A percentile compares a stretch with the other conserved stretches of the same genome.
phyloP scores from a whole-genome alignment of 1,140 invertebrate species.

The Zaprionus lachaisei region DNA sequence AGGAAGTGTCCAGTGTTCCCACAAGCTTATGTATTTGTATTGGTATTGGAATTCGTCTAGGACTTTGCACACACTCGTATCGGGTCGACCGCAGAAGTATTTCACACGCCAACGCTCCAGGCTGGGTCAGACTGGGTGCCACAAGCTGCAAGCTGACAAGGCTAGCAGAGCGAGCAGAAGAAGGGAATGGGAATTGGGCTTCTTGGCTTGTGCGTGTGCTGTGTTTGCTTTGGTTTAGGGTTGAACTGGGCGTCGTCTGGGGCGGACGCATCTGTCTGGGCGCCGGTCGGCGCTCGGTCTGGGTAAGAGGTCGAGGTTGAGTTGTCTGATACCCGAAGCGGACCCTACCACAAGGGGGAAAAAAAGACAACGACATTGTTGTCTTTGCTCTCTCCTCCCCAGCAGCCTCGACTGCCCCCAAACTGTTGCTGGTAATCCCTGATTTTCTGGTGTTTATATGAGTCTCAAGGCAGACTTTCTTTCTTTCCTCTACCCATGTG shows the following conservation, averaged over 20 bases:
- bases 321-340: conserved; percentile 18
- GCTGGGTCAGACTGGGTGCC: conserved; percentile 39
- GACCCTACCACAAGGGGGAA: conserved; percentile 6
- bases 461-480: conserved; percentile 18
- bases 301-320: conserved; percentile 8
- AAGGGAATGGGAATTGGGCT: background rate
- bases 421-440: conserved; percentile 38
- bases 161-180: background rate
- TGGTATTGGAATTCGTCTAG: conserved; percentile 30
- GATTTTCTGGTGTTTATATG: conserved; percentile 39
- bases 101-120: conserved; percentile 46
- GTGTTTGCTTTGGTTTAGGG: conserved; percentile 19
- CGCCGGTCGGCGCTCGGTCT: background rate
- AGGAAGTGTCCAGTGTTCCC: background rate
- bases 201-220: conserved; percentile 8
- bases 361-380: conserved; percentile 23
- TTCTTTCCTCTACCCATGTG: background rate
- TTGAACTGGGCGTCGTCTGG: conserved; percentile 16
- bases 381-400: background rate
- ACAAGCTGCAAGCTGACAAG: conserved; percentile 4
- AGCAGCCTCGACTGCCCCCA: background rate
- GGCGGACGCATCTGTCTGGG: background rate
- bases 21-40: background rate
- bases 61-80: conserved; percentile 13
- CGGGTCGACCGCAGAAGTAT: conserved; percentile 54